These are phyloP conservation scores for Caradrina kadenii DNA, from an alignment of 2,888 invertebrate genomes.

Conservation along the genomic window DNA sequence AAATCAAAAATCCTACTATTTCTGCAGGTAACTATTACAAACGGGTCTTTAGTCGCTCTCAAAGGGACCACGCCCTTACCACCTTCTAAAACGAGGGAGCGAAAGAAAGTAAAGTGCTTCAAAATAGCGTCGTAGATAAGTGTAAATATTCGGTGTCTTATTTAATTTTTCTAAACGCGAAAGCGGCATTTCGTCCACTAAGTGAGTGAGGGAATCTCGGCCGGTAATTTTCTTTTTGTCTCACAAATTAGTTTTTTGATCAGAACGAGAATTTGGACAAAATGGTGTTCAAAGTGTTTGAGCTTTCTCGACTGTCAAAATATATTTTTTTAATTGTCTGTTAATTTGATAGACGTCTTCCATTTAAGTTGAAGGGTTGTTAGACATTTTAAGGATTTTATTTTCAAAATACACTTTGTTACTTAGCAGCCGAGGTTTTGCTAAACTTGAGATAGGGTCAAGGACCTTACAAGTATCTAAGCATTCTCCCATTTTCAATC, in stretches of 20 bases:
- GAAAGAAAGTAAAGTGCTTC: conserved; percentile 79
- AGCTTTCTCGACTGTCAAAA: conserved; percentile 5
- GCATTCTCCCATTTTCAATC: too few relatives aligned
- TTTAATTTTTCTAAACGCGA: conserved; percentile 76
- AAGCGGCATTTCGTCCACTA: conserved; percentile 58
- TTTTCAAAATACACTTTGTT: neutral
- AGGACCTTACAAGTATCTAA: neutral
- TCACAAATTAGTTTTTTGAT: conserved; percentile 55
- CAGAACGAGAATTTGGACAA: conserved; percentile 27
- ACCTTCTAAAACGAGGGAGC: conserved; percentile 66
- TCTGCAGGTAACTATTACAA: neutral
- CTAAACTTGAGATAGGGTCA: neutral
- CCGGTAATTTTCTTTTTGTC: conserved; percentile 32
- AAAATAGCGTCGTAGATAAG: conserved; percentile 77
- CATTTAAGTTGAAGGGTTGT: conserved; percentile 11
- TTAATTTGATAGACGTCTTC: conserved; percentile 13
- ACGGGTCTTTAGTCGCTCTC: conserved; percentile 42
- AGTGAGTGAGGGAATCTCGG: conserved; percentile 55
- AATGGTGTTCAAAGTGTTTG: conserved; percentile 17
- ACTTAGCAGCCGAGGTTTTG: neutral
- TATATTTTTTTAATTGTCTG: conserved; percentile 16
- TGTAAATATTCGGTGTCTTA: conserved; percentile 81
- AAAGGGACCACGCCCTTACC: conserved; percentile 53
- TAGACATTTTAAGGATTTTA: conserved; percentile 1
- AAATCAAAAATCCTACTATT: too few relatives aligned